Evolutionary conservation across 2,113 vertebrate species (phyloP).

Genomic region (Oreochromis niloticus): DNA sequence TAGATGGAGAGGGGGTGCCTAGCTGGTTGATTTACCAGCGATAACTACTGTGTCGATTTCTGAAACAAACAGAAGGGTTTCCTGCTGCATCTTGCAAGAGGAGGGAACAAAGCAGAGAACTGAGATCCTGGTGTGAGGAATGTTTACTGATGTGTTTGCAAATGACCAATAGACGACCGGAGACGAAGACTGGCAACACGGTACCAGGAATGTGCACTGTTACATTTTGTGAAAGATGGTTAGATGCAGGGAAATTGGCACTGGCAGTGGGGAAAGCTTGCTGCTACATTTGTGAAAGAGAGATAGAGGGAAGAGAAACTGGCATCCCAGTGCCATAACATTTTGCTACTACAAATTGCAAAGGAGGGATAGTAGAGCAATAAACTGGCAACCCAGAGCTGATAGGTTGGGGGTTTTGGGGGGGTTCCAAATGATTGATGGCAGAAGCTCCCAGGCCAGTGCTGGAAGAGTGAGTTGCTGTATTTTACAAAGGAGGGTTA

Average conservation of each 20-base stretch:
- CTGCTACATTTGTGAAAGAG: background rate
- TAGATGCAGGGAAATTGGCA: background rate
- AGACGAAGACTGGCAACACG: background rate
- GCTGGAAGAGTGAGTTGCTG: background rate
- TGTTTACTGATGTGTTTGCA: background rate
- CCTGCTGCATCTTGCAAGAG: background rate
- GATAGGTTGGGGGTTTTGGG: background rate
- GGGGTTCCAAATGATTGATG: background rate
- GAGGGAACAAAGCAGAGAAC: background rate
- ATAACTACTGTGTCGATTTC: rapidly evolving
- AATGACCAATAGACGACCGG: background rate
- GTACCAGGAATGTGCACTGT: background rate
- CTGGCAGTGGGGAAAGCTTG: background rate
- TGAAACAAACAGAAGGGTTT: background rate
- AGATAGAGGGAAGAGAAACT: background rate
- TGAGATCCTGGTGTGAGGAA: background rate
- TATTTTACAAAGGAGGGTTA: background rate
- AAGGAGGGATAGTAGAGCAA: background rate
- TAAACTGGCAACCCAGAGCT: background rate
- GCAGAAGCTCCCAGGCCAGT: background rate
- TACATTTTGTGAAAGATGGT: background rate
- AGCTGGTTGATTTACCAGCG: background rate
- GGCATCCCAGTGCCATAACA: background rate
- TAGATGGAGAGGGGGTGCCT: background rate
- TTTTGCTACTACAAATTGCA: background rate